These are phyloP conservation scores for Lepus timidus DNA, from an alignment of 2,113 vertebrate genomes.

Conservation along the genomic window DNA sequence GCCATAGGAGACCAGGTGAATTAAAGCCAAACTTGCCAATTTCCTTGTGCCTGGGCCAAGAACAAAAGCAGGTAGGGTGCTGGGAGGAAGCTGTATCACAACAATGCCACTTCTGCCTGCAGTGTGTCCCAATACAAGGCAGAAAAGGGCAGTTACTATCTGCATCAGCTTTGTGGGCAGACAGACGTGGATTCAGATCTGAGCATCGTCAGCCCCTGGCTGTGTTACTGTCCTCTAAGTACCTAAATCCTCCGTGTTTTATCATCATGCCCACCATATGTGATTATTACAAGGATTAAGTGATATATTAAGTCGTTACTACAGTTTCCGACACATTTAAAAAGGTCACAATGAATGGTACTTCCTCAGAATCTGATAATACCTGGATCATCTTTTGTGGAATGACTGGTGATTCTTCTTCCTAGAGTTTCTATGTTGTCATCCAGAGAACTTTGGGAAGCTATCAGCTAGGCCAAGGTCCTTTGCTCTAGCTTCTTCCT, in stretches of 20 bases:
- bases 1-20: neutral
- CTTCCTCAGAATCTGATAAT: neutral
- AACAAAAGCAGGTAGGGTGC: neutral
- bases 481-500: neutral
- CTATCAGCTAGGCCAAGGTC: neutral
- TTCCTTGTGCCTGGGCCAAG: neutral
- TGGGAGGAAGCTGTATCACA: too few species aligned
- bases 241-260: neutral
- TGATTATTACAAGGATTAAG: neutral
- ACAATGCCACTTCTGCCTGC: neutral
- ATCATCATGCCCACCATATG: neutral
- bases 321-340: neutral
- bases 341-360: neutral
- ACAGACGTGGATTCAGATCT: neutral
- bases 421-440: neutral
- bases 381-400: neutral
- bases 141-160: neutral
- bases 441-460: neutral
- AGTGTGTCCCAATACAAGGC: neutral
- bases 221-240: neutral
- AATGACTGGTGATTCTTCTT: constrained; percentile 33
- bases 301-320: neutral
- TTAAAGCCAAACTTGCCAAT: neutral
- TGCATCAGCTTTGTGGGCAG: neutral
- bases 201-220: neutral